phyloP scores from a whole-genome alignment of 2,797 vertebrate species.

The Enteromius argenteus region DNA sequence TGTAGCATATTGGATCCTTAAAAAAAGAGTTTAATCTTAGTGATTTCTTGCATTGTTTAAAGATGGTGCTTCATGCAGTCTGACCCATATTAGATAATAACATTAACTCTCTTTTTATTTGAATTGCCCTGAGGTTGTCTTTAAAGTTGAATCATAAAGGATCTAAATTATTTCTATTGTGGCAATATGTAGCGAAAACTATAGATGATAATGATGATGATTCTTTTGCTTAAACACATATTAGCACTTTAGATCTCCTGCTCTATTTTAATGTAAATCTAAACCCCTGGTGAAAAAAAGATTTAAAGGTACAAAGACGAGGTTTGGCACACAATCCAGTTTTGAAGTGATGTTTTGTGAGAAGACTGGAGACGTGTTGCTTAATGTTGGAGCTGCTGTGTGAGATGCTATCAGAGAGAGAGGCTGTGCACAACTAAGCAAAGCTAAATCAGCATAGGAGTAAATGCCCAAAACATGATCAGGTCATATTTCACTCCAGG shows the following conservation, averaged over 20 bases:
- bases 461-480: not conserved
- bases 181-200: conserved; percentile 36
- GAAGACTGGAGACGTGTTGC: conserved; percentile 25
- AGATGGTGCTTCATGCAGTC: conserved; percentile 65
- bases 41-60: conserved; percentile 68
- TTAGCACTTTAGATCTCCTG: not conserved
- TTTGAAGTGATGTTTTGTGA: not conserved
- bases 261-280: not conserved
- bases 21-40: conserved; percentile 61
- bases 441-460: not conserved
- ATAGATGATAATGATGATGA: conserved; percentile 46
- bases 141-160: conserved; percentile 65
- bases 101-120: conserved; percentile 68
- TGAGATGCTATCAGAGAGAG: not conserved
- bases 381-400: conserved; percentile 4
- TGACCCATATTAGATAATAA: conserved; percentile 66
- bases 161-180: conserved; percentile 65
- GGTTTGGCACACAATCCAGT: conserved; percentile 25
- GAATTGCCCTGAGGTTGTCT: conserved; percentile 71
- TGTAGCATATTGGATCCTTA: conserved; percentile 80
- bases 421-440: conserved; percentile 10
- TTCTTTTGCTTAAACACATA: not conserved
- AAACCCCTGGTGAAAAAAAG: conserved; percentile 13
- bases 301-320: conserved; percentile 8
- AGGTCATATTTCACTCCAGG: not conserved